Evolutionary conservation across 2,113 vertebrate species (phyloP).

Genomic region (Dasyornis broadbenti): DNA sequence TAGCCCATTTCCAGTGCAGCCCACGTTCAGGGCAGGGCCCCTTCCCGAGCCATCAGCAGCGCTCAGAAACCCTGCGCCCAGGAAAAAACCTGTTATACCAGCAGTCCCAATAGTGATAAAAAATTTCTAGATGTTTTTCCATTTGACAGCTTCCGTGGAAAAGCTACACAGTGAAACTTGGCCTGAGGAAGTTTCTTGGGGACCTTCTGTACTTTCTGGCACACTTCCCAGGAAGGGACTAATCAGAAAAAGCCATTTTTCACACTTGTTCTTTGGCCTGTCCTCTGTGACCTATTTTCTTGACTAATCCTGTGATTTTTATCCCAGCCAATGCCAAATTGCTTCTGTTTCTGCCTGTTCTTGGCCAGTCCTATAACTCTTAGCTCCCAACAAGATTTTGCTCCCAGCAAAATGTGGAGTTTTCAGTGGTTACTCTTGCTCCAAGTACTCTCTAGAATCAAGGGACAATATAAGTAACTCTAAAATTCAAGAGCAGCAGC

Average conservation of each 20-base stretch:
- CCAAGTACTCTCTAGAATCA: background rate
- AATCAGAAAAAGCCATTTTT: constrained; percentile 15
- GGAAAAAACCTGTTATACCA: background rate
- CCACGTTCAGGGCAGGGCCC: background rate
- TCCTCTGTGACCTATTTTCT: constrained; percentile 32
- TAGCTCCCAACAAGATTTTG: background rate
- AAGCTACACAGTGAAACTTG: background rate
- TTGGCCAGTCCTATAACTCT: background rate
- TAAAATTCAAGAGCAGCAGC: background rate
- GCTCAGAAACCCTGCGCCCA: background rate
- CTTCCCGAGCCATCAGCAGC: background rate
- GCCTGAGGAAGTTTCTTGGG: background rate
- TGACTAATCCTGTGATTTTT: constrained; percentile 21
- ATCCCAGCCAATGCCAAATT: background rate
- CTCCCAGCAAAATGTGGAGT: background rate
- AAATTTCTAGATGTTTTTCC: background rate
- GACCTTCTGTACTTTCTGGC: constrained; percentile 6
- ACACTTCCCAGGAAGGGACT: background rate
- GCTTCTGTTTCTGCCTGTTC: background rate
- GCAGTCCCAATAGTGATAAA: background rate
- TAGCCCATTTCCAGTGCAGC: background rate
- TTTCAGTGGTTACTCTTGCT: background rate
- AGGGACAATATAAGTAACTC: background rate
- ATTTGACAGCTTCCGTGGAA: background rate
- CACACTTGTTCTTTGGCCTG: background rate